These are phyloP conservation scores for Dromas ardeola DNA, from an alignment of 2,113 vertebrate species.

Conservation along the genomic window DNA sequence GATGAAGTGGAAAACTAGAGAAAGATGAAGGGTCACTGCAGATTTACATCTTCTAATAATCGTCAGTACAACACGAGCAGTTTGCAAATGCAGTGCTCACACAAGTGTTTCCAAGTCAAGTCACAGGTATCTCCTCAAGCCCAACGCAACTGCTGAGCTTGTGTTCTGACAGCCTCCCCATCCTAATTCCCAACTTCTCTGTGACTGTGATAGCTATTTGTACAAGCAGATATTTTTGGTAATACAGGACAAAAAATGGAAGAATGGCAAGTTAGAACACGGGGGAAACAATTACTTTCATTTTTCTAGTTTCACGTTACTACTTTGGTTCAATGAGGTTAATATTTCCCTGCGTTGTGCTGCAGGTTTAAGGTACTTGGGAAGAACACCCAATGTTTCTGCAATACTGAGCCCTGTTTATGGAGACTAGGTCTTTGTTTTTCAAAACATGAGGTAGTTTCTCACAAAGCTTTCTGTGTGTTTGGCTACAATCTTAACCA, in stretches of 20 bases:
- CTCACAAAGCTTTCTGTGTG: not conserved
- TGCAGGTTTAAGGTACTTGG: not conserved
- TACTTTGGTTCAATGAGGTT: not conserved
- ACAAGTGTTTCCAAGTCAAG: fast-evolving
- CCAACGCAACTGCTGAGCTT: not conserved
- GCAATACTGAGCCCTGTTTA: not conserved
- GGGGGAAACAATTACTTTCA: not conserved
- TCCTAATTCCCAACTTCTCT: not conserved
- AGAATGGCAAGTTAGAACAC: fast-evolving
- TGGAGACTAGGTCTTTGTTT: not conserved
- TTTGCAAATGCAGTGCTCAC: not conserved
- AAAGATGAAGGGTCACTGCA: not conserved
- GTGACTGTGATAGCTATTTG: not conserved
- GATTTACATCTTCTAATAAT: not conserved
- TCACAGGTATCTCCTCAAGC: not conserved
- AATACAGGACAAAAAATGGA: not conserved
- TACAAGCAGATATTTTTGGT: not conserved
- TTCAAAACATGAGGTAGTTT: not conserved
- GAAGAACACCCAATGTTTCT: not conserved
- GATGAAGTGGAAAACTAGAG: not conserved
- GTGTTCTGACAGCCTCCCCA: not conserved
- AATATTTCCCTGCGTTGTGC: not conserved
- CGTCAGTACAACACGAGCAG: not conserved
- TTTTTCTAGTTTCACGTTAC: not conserved
- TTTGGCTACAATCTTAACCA: not conserved